phyloP scores from a whole-genome alignment of 1,140 invertebrate genomes.

The Arctopsyche grandis region DNA sequence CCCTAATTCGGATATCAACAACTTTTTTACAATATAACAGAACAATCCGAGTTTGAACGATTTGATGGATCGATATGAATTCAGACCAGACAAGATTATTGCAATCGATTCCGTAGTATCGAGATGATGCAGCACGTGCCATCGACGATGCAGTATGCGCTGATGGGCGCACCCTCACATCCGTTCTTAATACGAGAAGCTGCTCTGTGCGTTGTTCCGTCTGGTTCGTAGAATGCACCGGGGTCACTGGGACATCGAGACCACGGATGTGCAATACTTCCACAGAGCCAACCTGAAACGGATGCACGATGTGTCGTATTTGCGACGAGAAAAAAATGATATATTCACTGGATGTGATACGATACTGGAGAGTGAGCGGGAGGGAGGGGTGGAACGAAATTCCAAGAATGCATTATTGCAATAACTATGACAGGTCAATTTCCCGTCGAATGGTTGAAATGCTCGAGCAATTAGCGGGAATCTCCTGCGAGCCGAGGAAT shows the following conservation, averaged over 20 bases:
- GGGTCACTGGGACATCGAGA: constrained; percentile 26
- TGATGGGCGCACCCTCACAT: constrained; percentile 9
- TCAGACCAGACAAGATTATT: no score
- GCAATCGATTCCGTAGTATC: no score
- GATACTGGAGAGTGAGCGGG: no score
- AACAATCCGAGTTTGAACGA: neutral
- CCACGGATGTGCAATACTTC: constrained; percentile 20
- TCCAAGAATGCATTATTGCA: neutral
- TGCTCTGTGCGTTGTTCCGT: neutral
- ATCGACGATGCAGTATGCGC: neutral
- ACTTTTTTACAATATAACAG: neutral
- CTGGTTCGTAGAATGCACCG: constrained; percentile 20
- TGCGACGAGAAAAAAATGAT: neutral
- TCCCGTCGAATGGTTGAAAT: constrained; percentile 12
- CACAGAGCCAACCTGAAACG: neutral
- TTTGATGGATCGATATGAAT: no score
- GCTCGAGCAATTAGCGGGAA: constrained; percentile 37
- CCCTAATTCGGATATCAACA: neutral
- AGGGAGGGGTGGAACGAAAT: no score
- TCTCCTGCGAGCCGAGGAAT: constrained; percentile 18
- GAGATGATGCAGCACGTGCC: no score
- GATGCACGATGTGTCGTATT: neutral
- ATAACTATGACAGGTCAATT: neutral
- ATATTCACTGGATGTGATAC: no score
- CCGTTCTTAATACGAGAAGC: constrained; percentile 28